Percentiles rank a stretch among this genome's conserved stretches.
Evolutionary conservation across 2,888 invertebrate species (phyloP).

Genomic region (Melikaiella ostensackeni): DNA sequence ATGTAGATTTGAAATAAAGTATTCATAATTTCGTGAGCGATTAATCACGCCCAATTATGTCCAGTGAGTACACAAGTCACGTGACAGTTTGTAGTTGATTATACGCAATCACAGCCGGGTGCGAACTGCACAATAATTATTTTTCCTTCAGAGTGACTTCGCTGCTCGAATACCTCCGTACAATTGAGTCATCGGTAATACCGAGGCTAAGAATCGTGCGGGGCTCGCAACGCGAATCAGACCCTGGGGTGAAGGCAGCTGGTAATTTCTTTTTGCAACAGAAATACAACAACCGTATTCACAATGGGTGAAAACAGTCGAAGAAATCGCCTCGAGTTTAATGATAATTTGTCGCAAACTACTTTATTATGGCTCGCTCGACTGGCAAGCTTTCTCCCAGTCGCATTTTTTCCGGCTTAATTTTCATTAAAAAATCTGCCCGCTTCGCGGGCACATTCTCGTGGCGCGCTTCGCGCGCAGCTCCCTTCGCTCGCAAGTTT

Average conservation of each 20-base stretch:
- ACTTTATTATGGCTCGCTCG: conserved; percentile 60
- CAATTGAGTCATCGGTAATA: conserved; percentile 63
- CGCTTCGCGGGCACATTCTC: too few species aligned
- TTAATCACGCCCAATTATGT: conserved; percentile 23
- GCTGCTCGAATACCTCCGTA: conserved; percentile 72
- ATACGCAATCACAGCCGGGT: conserved; percentile 47
- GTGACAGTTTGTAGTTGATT: conserved; percentile 37
- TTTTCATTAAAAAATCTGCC: too few species aligned
- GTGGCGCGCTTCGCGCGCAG: too few species aligned
- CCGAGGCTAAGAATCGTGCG: conserved; percentile 50
- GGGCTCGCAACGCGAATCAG: conserved; percentile 49
- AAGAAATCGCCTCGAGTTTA: conserved; percentile 58
- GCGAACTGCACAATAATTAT: conserved; percentile 68
- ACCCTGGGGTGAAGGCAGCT: conserved; percentile 71
- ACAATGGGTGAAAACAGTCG: conserved; percentile 57
- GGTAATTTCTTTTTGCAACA: conserved; percentile 55
- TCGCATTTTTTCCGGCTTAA: not conserved
- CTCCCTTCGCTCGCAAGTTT: too few species aligned
- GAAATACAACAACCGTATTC: conserved; percentile 53
- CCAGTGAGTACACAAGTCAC: conserved; percentile 30
- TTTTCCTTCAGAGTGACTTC: conserved; percentile 74
- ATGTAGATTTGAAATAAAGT: not conserved
- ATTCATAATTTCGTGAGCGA: not conserved
- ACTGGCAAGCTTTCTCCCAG: conserved; percentile 44
- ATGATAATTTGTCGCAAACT: conserved; percentile 61